These are phyloP conservation scores for Staurois parvus DNA, from an alignment of 2,797 vertebrate genomes.

Conservation along the genomic window DNA sequence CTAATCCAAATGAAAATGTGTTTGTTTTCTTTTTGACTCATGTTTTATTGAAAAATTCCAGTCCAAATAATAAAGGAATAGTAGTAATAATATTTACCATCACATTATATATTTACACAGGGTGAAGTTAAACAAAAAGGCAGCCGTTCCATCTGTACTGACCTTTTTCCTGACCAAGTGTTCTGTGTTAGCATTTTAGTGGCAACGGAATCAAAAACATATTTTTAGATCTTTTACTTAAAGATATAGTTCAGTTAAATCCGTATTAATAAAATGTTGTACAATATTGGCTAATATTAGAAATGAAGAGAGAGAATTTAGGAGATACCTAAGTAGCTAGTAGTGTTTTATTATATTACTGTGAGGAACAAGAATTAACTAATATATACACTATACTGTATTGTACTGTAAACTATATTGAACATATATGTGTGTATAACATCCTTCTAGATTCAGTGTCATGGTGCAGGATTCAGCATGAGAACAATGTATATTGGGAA, in stretches of 20 bases:
- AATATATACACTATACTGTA: too few relatives aligned
- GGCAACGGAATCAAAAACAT: conserved; percentile 16
- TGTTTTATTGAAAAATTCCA: conserved; percentile 57
- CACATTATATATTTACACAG: conserved; percentile 59
- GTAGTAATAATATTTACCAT: conserved; percentile 58
- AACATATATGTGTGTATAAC: too few relatives aligned
- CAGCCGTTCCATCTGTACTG: conserved; percentile 47
- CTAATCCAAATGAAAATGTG: conserved; percentile 39
- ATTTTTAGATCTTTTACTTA: neutral
- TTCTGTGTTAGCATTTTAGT: conserved; percentile 55
- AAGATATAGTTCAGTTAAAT: neutral
- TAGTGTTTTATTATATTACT: too few relatives aligned
- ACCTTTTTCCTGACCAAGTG: conserved; percentile 52
- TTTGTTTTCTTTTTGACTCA: conserved; percentile 56
- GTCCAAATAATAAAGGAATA: conserved; percentile 55
- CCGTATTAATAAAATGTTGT: neutral
- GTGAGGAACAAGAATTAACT: too few relatives aligned
- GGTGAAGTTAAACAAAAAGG: conserved; percentile 51
- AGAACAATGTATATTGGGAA: too few relatives aligned
- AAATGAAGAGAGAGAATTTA: neutral
- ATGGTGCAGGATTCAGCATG: too few relatives aligned
- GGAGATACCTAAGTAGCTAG: too few relatives aligned
- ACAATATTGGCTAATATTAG: too few relatives aligned
- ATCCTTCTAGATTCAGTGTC: too few relatives aligned
- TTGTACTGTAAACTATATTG: too few relatives aligned